Conservation (phyloP, 2,113 vertebrate genomes). For the Pelecanus crispus region DNA sequence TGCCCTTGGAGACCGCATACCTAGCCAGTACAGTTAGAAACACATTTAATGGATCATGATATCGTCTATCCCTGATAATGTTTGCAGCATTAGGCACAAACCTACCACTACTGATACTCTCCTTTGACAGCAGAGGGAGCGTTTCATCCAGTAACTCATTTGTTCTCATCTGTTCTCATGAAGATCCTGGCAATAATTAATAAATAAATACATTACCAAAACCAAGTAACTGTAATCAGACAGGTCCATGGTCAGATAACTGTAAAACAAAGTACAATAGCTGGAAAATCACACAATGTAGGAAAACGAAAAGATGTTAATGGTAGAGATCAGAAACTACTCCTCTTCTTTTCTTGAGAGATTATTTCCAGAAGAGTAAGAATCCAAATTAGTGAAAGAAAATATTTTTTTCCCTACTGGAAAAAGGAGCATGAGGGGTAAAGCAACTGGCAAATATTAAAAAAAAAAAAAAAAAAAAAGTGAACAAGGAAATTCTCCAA, state of each 20-base stretch:
- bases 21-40: not conserved
- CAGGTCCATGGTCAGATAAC: rapidly evolving
- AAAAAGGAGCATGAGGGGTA: not conserved
- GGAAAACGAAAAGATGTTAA: not conserved
- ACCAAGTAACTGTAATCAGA: not conserved
- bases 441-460: not conserved
- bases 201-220: not conserved
- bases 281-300: not conserved
- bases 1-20: not conserved
- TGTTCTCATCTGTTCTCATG: not conserved
- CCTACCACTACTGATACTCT: not conserved
- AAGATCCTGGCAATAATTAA: not conserved
- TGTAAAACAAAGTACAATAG: not conserved
- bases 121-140: not conserved
- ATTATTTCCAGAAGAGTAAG: not conserved
- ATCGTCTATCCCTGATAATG: not conserved
- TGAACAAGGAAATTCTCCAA: not conserved
- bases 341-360: not conserved
- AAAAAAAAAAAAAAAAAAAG: not conserved
- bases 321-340: not conserved
- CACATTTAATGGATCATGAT: not conserved
- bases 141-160: not conserved
- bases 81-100: not conserved
- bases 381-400: not conserved
- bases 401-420: not conserved